Percentiles rank a stretch among this genome's conserved stretches.
These are phyloP conservation scores for Terebella lapidaria DNA, from an alignment of 2,888 invertebrate species.

Conservation along the genomic window DNA sequence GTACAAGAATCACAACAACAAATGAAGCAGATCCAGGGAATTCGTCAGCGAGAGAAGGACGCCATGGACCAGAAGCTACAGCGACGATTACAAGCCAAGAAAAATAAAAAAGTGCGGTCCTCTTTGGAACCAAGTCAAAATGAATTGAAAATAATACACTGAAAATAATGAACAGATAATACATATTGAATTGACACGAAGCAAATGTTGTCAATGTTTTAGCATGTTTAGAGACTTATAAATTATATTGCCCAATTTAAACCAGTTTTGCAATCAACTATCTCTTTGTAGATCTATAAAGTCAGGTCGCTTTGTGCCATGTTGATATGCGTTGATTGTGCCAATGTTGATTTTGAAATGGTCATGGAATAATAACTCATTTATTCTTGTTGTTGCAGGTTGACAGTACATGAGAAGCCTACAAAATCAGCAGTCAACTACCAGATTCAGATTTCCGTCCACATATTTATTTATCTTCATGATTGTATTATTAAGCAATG, in stretches of 20 bases:
- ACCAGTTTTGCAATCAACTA: too few species aligned
- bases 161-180: neutral
- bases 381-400: neutral
- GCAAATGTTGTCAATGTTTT: too few species aligned
- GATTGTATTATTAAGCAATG: too few species aligned
- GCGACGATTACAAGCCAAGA: neutral
- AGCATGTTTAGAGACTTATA: neutral
- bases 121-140: neutral
- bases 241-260: too few species aligned
- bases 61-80: neutral
- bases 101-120: neutral
- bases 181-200: neutral
- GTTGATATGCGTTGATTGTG: too few species aligned
- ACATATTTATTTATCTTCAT: too few species aligned
- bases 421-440: too few species aligned
- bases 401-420: too few species aligned
- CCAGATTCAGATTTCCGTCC: too few species aligned
- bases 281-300: too few species aligned
- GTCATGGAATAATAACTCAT: neutral
- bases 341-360: too few species aligned
- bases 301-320: too few species aligned
- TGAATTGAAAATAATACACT: neutral
- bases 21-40: neutral
- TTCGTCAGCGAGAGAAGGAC: neutral
- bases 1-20: conserved; percentile 2